Evolutionary conservation across 2,113 vertebrate species (phyloP), one percentile per base, ranked within the genome.

Genomic region (Leptocoma aspasia): DNA sequence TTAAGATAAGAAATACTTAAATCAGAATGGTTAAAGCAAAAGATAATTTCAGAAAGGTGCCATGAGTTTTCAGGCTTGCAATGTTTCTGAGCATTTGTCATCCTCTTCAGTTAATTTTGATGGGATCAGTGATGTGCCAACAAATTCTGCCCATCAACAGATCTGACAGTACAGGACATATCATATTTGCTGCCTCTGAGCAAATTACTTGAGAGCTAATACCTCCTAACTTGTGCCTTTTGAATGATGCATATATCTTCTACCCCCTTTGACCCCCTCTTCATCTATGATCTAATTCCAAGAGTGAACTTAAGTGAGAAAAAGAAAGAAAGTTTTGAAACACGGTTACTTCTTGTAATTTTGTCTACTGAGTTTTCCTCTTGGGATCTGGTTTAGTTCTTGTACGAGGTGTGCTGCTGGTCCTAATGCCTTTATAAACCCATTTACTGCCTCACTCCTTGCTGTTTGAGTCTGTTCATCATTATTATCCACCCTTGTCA

Each of bases 401-500:
- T 89, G 8, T 35, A 8, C 70, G 72, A 66, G 41, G 13, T 26
- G 33, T 45, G 26, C 41, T 5, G 13, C 47, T 24, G 11, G 23
- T 66, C 76, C 57, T 39, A 84, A 64, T 31, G 17, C 24, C 8
- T 57, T 49, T 47, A 7, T 39, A 56, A 78, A 35, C 35, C 65
- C 28, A 3, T 77, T 59, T 76, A 59, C 63, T 57, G 39, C 52
- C 54, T 54, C 23, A 13, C 27, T 63, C 31, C 89, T 92, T 83
- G 75, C 73, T 82, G 45, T 44, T 92, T 30, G 2, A 39, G 89
- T 77, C 73, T 76, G 24, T 56, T 82, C 84, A 92, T 85, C 72
- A n/a, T 72, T 90, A 61, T 85, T 92, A 89, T 71, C 82, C 39
- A 73, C 57, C 77, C 66, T 95, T 92, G 86, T 95, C 94, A 96